phyloP scores from a whole-genome alignment of 2,797 vertebrate species.

The Chiroxiphia lanceolata region DNA sequence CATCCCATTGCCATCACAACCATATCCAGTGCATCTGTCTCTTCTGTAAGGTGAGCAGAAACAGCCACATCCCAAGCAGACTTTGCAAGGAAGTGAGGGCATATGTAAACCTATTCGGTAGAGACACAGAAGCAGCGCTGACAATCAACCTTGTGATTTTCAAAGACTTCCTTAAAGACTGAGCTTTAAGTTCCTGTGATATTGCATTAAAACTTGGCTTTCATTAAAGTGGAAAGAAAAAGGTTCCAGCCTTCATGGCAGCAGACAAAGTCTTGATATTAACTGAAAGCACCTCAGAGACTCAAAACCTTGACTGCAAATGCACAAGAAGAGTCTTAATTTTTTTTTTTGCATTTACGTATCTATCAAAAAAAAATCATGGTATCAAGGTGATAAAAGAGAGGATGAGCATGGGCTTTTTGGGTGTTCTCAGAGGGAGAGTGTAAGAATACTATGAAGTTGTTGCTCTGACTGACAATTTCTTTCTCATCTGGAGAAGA shows the following conservation, averaged over 20 bases:
- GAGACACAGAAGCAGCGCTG: not conserved
- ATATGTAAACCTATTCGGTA: not conserved
- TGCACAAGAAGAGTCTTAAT: not conserved
- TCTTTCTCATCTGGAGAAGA: not conserved
- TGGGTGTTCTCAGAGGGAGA: not conserved
- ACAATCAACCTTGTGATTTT: not conserved
- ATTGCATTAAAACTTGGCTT: not conserved
- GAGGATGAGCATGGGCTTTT: fast-evolving
- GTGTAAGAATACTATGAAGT: not conserved
- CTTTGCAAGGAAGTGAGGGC: not conserved
- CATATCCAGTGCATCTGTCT: not conserved
- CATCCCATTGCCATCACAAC: not conserved
- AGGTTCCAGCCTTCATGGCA: not conserved
- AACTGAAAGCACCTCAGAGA: not conserved
- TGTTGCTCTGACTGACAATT: not conserved
- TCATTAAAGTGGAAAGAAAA: not conserved
- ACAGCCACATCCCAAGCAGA: not conserved
- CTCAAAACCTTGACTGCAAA: not conserved
- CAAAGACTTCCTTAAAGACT: not conserved
- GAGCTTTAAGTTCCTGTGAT: not conserved
- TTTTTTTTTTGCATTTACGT: not conserved
- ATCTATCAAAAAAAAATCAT: not conserved
- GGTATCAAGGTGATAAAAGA: not conserved
- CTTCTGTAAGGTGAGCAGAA: not conserved
- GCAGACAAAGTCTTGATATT: not conserved